phyloP scores from a whole-genome alignment of 2,888 invertebrate genomes.

The Smittia aterrima region DNA sequence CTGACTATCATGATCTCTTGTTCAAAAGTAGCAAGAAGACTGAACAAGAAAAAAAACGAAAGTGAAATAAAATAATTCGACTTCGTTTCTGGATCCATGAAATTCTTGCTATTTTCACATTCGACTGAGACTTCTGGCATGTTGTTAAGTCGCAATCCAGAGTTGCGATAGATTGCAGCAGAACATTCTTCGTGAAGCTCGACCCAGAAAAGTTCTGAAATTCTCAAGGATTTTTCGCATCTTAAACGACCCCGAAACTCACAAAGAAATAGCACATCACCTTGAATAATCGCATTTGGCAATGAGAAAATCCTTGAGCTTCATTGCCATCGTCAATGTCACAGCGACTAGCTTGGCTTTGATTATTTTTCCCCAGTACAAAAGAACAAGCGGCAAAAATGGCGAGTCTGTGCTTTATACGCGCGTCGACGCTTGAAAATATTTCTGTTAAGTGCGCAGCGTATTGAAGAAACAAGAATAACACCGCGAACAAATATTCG shows the following conservation, averaged over 20 bases:
- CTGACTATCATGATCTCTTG: constrained; percentile 4
- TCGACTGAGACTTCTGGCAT: constrained; percentile 1
- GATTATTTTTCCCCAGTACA: neutral
- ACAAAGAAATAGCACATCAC: neutral
- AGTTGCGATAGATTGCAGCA: neutral
- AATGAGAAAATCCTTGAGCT: constrained; percentile 34
- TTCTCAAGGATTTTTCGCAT: constrained; percentile 14
- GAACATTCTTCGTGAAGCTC: constrained; percentile 25
- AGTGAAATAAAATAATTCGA: constrained; percentile 24
- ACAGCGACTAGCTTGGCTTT: too few species aligned
- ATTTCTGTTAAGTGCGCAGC: neutral
- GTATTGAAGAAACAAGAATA: neutral
- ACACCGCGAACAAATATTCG: neutral
- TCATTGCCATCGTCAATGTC: constrained; percentile 39
- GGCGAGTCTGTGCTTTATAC: constrained; percentile 7
- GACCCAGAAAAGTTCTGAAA: constrained; percentile 27
- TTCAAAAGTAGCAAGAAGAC: constrained; percentile 33
- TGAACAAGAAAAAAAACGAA: constrained; percentile 41
- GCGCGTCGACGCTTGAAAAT: constrained; percentile 15
- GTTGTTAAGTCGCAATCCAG: constrained; percentile 4
- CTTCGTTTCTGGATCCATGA: neutral
- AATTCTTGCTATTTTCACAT: neutral
- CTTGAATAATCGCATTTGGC: neutral
- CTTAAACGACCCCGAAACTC: neutral
- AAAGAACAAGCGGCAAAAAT: neutral